These are phyloP conservation scores for Tragelaphus oryx DNA, from an alignment of 2,797 vertebrate genomes.

Conservation along the genomic window DNA sequence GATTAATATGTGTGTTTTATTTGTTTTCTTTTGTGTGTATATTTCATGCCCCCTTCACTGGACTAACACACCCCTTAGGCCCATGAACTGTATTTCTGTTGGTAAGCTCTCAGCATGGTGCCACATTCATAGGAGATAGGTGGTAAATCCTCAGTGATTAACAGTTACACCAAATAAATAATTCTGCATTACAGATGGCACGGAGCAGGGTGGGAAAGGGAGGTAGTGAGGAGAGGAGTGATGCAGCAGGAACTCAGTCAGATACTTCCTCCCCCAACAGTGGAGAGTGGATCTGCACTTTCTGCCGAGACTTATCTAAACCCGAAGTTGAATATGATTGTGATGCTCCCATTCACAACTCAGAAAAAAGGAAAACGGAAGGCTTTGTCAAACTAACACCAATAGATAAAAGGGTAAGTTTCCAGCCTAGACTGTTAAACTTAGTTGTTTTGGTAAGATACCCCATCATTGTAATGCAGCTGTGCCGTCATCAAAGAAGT, in stretches of 20 bases:
- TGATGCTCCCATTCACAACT: conserved; percentile 75
- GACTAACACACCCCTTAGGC: neutral
- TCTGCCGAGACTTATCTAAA: conserved; percentile 84
- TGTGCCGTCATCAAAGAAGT: neutral
- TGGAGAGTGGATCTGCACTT: conserved; percentile 88
- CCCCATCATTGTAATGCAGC: neutral
- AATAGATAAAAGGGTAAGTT: conserved; percentile 84
- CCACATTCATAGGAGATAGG: neutral
- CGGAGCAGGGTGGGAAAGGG: neutral
- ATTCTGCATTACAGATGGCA: neutral
- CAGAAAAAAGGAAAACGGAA: conserved; percentile 82
- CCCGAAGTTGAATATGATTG: conserved; percentile 87
- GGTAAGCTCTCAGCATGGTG: neutral
- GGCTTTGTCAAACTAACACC: conserved; percentile 75
- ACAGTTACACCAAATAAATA: neutral
- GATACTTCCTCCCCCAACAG: conserved; percentile 63
- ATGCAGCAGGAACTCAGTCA: conserved; percentile 8
- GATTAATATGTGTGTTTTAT: neutral
- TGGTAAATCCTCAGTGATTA: neutral
- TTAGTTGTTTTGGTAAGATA: neutral
- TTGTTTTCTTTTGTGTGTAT: neutral
- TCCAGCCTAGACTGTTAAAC: neutral
- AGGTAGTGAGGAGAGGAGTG: neutral
- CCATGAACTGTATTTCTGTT: neutral
- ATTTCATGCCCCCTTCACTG: neutral